Base-by-base conservation (phyloP, 2,113 vertebrate species). In the Myiagra hebetior region DNA sequence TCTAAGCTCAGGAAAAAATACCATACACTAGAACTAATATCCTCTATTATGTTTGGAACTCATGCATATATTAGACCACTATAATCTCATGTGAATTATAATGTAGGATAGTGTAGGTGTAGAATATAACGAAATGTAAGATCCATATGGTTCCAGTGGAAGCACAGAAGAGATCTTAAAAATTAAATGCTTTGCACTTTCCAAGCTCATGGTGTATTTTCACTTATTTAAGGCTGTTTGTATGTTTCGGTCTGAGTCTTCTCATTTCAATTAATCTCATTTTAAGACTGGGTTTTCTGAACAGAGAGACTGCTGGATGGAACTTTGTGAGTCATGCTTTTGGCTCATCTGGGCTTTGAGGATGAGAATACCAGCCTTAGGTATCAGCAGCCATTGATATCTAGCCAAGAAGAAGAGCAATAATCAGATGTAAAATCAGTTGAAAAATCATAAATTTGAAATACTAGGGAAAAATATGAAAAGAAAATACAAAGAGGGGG, bases 281-380 rank as follows among this genome's bases (percentile, higher is more conserved):
- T 89, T 76, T 86, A 87, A 84, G 39, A 62, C 26, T 57, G 44
- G 44, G 23, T 44, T 93, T 95, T 92, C 80, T 91, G 67, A 78
- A 73, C 33, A 74, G 76, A 89, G 85, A 59, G 35, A 26, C 74
- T 84, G 37, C 55, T 82, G 14, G 69, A 89, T 85, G 78, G 74
- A 89, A 35, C 77, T 89, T 28, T 74, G 67, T 95, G 94, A 96
- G 83, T 97, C 95, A 97, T 31, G 18, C 63, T 9, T 55, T 95
- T 89, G 82, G 64, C 73, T 95, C 57, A 22, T 64, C 22, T 64
- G 30, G 56, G 64, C 64, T 90, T 76, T 77, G 52, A 91, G 72
- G 73, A 53, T 72, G 80, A 82, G 91, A 87, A 90, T 60, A 88
- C 46, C 88, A 95, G 47, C 63, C 64, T 63, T 91, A 81, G 85